Evolutionary conservation across 1,140 invertebrate genomes (phyloP).

Genomic region (Papilio machaon): DNA sequence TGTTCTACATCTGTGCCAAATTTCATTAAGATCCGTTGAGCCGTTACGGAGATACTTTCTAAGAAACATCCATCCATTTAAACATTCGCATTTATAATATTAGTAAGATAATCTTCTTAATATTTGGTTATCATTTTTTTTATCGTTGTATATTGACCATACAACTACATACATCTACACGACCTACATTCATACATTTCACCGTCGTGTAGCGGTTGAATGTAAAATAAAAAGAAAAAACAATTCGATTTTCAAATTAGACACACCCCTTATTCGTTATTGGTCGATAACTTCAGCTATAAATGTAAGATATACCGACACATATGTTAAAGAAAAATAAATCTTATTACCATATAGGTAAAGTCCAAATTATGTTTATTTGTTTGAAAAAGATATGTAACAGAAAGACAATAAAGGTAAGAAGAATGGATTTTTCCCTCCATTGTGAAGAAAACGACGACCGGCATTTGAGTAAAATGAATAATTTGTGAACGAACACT

Average conservation of each 20-base stretch:
- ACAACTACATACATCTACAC: not conserved
- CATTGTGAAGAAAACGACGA: conserved; percentile 26
- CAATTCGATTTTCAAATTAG: conserved; percentile 38
- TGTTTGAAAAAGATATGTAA: conserved; percentile 22
- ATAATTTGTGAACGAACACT: conserved; percentile 2
- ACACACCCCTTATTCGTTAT: conserved; percentile 37
- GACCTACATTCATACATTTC: not conserved
- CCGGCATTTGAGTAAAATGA: not conserved
- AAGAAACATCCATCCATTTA: too few relatives aligned
- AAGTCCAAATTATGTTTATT: not conserved
- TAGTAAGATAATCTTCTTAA: not conserved
- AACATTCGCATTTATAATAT: too few relatives aligned
- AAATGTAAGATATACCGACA: conserved; percentile 2
- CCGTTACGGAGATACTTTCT: too few relatives aligned
- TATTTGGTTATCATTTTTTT: not conserved
- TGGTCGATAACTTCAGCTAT: conserved; percentile 11
- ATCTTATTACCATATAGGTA: not conserved
- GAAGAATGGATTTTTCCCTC: conserved; percentile 36
- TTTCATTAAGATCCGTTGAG: too few relatives aligned
- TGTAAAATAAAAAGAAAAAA: conserved; percentile 29
- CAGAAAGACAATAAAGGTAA: conserved; percentile 31
- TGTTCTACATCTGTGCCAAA: too few relatives aligned
- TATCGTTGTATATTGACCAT: not conserved
- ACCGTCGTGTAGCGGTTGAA: conserved; percentile 6
- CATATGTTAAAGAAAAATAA: not conserved